Evolutionary conservation across 2,797 vertebrate genomes (phyloP), one percentile per base, ranked within the genome.

Genomic region (Florisuga fusca): DNA sequence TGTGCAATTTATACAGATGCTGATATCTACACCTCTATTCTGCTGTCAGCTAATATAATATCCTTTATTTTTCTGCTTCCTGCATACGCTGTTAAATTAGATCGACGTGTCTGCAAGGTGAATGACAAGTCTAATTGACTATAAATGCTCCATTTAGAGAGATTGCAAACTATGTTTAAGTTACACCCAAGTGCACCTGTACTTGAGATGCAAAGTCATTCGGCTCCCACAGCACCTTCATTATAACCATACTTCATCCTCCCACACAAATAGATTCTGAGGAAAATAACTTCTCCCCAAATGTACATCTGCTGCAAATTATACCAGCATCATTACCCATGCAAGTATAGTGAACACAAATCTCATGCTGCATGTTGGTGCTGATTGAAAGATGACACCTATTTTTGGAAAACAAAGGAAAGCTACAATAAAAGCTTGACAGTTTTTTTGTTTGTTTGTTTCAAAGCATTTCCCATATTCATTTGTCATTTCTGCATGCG

Each of bases 121-220:
- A 96, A 91, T 95, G 96, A 96, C 96, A 95, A 91, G 93, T 94
- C 93, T 96, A 96, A 96, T 96, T 96, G 95, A 73, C 89, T 96
- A 91, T 96, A 96, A 96, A 94, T 84, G 96, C 73, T 91, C 89
- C 94, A 87, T 95, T 96, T 96, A 94, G 91, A 95, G 85, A 95
- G 94, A 96, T 83, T 89, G 95, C 93, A 96, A 95, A 96, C 95
- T 95, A 92, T 95, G 94, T 96, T 96, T 94, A 96, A 96, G 96
- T 95, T 94, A 95, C 95, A 95, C 95, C 91, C 95, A 96, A 91
- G 80, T 92, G 94, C 95, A 96, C 95, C 95, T 96, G 96, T 94
- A 91, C 96, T 95, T 94, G 95, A 96, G 93, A 91, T 94, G 94
- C 95, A 93, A 83, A 95, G 95, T 92, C 94, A 80, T 95, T 91